phyloP scores from a whole-genome alignment of 2,797 vertebrate genomes.

The Leuciscus waleckii region DNA sequence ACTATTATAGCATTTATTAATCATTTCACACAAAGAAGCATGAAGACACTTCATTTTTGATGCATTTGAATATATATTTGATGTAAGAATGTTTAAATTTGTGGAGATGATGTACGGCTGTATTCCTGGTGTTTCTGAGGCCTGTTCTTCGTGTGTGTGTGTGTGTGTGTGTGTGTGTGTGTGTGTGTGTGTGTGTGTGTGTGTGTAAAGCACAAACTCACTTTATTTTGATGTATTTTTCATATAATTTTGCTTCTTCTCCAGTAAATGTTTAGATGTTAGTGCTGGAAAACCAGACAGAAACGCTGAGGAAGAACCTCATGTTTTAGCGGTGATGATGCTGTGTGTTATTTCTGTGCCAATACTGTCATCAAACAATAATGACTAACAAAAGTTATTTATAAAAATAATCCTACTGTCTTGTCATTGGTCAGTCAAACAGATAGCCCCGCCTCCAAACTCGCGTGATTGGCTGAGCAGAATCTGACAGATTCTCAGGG shows the following conservation, averaged over 20 bases:
- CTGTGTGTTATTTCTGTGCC: neutral
- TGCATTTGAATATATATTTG: too few species aligned
- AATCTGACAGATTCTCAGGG: neutral
- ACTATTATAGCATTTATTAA: too few species aligned
- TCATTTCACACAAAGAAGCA: too few species aligned
- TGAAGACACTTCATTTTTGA: too few species aligned
- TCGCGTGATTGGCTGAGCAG: neutral
- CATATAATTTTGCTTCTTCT: too few species aligned
- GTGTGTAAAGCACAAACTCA: neutral
- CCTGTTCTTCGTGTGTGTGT: too few species aligned
- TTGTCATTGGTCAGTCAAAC: neutral
- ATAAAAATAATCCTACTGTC: neutral
- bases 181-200: too few species aligned
- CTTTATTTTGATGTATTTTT: neutral
- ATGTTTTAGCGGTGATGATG: neutral
- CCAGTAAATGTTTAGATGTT: neutral
- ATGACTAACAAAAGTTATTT: neutral
- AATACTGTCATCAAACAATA: neutral
- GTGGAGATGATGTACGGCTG: too few species aligned
- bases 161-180: too few species aligned
- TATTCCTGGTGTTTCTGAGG: too few species aligned
- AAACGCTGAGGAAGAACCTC: neutral
- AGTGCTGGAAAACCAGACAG: too few species aligned
- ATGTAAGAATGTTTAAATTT: too few species aligned
- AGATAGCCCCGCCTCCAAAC: neutral